These are phyloP conservation scores for Diceros bicornis DNA, from an alignment of 2,797 vertebrate species.

Conservation along the genomic window DNA sequence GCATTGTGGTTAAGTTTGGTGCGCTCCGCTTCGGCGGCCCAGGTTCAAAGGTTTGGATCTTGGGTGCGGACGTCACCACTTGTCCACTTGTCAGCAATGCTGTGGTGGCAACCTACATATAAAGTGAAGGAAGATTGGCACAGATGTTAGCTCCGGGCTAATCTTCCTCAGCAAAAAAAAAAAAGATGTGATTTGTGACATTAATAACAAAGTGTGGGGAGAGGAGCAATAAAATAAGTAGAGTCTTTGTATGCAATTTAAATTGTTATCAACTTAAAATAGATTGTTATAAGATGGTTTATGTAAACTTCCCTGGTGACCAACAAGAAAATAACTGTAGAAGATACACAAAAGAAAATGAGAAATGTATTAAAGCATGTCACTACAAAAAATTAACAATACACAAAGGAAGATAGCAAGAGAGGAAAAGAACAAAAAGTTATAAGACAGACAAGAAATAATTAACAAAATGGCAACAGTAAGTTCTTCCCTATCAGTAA, in stretches of 20 bases:
- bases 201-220: background rate
- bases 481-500: background rate
- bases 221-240: background rate
- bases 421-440: background rate
- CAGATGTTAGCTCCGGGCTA: no score
- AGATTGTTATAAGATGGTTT: background rate
- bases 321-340: background rate
- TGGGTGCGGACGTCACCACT: no score
- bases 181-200: background rate
- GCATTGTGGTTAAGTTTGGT: no score
- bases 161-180: no score
- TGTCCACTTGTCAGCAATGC: no score
- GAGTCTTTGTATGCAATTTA: background rate
- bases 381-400: background rate
- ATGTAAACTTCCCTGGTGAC: background rate
- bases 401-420: background rate
- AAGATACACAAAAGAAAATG: background rate
- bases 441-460: background rate
- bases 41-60: no score
- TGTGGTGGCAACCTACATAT: no score
- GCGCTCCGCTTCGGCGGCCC: no score
- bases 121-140: no score
- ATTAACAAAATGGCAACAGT: background rate
- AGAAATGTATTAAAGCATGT: background rate
- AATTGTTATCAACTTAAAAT: slow-evolving; percentile 32